phyloP scores from a whole-genome alignment of 1,140 invertebrate genomes.

The Orchestia grillus region DNA sequence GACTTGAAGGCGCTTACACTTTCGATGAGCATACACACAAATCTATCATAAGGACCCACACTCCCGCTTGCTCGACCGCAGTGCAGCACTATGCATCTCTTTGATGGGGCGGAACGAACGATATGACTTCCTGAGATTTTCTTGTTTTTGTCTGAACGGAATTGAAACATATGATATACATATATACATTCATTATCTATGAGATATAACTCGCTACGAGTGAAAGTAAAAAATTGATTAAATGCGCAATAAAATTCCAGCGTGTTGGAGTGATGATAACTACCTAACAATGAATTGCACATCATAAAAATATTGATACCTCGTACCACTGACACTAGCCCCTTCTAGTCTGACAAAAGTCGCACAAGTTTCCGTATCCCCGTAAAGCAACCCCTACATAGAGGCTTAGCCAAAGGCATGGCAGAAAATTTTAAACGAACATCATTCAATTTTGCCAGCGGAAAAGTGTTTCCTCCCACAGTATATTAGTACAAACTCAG shows the following conservation, averaged over 20 bases:
- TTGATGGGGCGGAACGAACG: not conserved
- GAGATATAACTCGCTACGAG: not conserved
- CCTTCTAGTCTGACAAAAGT: no score
- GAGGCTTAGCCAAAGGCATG: not conserved
- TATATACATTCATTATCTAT: not conserved
- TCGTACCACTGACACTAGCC: no score
- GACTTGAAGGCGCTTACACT: not conserved
- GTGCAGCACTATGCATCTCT: not conserved
- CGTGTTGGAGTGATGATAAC: not conserved
- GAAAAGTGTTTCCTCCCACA: not conserved
- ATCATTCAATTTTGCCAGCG: not conserved
- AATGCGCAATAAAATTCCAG: not conserved
- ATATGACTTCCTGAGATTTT: not conserved
- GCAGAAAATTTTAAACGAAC: not conserved
- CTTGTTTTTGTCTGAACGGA: not conserved
- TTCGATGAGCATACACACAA: not conserved
- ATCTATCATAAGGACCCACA: not conserved
- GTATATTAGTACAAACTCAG: not conserved
- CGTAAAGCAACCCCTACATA: no score
- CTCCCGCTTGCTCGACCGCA: not conserved
- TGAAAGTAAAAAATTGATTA: not conserved
- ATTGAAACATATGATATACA: not conserved
- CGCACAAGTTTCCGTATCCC: no score
- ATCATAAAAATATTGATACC: no score
- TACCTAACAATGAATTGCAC: not conserved